phyloP scores from a whole-genome alignment of 2,797 vertebrate genomes.

The Anguilla anguilla region DNA sequence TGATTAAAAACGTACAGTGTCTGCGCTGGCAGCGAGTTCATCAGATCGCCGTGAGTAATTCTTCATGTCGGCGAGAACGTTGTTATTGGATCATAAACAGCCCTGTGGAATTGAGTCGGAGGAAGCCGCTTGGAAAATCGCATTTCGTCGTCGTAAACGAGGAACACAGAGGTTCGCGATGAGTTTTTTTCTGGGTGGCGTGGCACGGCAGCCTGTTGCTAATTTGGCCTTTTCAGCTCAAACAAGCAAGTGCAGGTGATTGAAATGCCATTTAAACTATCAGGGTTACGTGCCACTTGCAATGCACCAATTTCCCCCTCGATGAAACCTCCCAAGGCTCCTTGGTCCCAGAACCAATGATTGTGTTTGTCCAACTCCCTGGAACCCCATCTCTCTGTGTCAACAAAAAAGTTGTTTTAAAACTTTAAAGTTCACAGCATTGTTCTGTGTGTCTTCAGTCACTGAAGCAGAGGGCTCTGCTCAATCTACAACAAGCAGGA shows the following conservation, averaged over 20 bases:
- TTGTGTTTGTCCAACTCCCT: slow-evolving; percentile 58
- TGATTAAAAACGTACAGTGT: no score
- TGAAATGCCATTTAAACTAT: slow-evolving; percentile 55
- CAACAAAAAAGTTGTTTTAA: slow-evolving; percentile 19
- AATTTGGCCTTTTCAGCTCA: slow-evolving; percentile 41
- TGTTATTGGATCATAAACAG: background rate
- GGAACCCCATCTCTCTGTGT: slow-evolving; percentile 70
- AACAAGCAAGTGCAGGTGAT: slow-evolving; percentile 34
- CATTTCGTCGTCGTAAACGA: background rate
- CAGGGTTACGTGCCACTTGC: slow-evolving; percentile 54
- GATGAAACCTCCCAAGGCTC: slow-evolving; percentile 53
- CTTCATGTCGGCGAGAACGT: background rate
- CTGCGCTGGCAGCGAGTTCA: background rate
- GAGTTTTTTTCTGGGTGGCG: slow-evolving; percentile 45
- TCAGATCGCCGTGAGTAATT: background rate
- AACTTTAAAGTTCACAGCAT: slow-evolving; percentile 40
- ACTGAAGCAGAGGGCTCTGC: background rate
- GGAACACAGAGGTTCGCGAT: background rate
- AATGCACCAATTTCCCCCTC: slow-evolving; percentile 44
- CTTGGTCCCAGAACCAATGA: slow-evolving; percentile 67
- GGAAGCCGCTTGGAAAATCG: slow-evolving; percentile 27
- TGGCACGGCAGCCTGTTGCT: slow-evolving; percentile 46
- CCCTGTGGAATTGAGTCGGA: background rate
- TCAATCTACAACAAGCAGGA: background rate
- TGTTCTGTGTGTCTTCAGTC: background rate